Evolutionary conservation across 2,797 vertebrate species (phyloP).

Genomic region (Benthosema pterotum): DNA sequence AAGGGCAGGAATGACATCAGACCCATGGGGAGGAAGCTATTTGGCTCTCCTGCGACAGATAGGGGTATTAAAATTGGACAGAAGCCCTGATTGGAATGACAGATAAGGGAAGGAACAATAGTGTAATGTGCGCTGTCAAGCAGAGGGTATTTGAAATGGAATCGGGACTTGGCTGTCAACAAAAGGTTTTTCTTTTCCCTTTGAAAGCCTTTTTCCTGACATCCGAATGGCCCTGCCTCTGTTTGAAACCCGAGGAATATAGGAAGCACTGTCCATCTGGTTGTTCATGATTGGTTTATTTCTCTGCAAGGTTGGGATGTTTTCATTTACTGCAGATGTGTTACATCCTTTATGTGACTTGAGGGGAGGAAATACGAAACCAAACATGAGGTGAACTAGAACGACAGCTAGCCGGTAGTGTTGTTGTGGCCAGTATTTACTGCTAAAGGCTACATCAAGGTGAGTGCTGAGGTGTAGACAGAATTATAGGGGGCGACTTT

Average conservation of each 20-base stretch:
- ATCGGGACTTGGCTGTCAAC: constrained; percentile 51
- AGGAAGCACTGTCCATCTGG: constrained; percentile 5
- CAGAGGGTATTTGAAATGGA: constrained; percentile 57
- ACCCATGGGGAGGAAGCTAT: constrained; percentile 49
- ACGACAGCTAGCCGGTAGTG: too few relatives aligned
- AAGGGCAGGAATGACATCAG: constrained; percentile 67
- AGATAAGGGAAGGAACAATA: constrained; percentile 64
- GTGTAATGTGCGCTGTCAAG: constrained; percentile 52
- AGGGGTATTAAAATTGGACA: constrained; percentile 63
- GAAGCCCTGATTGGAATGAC: constrained; percentile 51
- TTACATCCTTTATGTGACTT: too few relatives aligned
- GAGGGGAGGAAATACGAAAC: too few relatives aligned
- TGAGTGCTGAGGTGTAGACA: too few relatives aligned
- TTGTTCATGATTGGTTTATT: constrained; percentile 19
- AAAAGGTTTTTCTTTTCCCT: constrained; percentile 38
- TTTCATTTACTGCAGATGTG: not conserved
- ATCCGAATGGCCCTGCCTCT: constrained; percentile 33
- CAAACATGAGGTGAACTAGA: too few relatives aligned
- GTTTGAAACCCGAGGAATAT: constrained; percentile 37
- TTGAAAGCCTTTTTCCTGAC: constrained; percentile 37
- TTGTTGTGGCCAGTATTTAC: too few relatives aligned
- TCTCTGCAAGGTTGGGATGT: not conserved
- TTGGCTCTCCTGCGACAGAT: constrained; percentile 51
- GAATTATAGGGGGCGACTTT: too few relatives aligned
- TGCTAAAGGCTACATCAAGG: too few relatives aligned